These are phyloP conservation scores for Dufourea novaeangliae DNA, from an alignment of 1,140 invertebrate genomes.

Conservation along the genomic window DNA sequence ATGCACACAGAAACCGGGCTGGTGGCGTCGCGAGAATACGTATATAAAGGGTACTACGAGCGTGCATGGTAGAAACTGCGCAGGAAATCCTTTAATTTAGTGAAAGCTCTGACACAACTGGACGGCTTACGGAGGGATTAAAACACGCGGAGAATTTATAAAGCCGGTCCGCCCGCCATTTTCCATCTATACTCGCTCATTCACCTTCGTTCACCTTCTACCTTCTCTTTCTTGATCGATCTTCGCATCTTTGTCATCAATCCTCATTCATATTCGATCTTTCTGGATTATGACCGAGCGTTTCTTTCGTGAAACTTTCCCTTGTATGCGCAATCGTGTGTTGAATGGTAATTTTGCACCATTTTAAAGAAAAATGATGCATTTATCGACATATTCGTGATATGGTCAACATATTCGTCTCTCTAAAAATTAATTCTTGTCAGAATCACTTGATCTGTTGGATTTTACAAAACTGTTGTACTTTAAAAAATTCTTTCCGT, in stretches of 20 bases:
- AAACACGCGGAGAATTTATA: conserved; percentile 56
- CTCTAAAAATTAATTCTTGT: too few relatives aligned
- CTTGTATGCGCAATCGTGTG: too few relatives aligned
- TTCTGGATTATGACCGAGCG: not conserved
- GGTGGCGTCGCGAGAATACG: too few relatives aligned
- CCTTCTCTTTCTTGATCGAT: not conserved
- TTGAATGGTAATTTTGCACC: not conserved
- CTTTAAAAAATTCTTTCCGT: too few relatives aligned
- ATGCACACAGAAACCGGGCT: not conserved
- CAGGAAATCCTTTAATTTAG: conserved; percentile 59
- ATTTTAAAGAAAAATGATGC: too few relatives aligned
- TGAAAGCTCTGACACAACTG: conserved; percentile 49
- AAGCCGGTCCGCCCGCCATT: conserved; percentile 30
- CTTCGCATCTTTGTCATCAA: not conserved
- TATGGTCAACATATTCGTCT: too few relatives aligned
- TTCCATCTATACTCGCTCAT: conserved; percentile 15
- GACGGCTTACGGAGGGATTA: conserved; percentile 54
- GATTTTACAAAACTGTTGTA: too few relatives aligned
- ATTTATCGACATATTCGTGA: too few relatives aligned
- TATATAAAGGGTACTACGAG: conserved; percentile 11
- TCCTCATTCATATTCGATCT: not conserved
- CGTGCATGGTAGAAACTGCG: conserved; percentile 3
- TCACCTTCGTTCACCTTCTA: conserved; percentile 25
- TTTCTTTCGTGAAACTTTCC: not conserved
- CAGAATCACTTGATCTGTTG: too few relatives aligned